Conservation (phyloP, 2,888 invertebrate genomes). For the Phorcus lineatus region DNA sequence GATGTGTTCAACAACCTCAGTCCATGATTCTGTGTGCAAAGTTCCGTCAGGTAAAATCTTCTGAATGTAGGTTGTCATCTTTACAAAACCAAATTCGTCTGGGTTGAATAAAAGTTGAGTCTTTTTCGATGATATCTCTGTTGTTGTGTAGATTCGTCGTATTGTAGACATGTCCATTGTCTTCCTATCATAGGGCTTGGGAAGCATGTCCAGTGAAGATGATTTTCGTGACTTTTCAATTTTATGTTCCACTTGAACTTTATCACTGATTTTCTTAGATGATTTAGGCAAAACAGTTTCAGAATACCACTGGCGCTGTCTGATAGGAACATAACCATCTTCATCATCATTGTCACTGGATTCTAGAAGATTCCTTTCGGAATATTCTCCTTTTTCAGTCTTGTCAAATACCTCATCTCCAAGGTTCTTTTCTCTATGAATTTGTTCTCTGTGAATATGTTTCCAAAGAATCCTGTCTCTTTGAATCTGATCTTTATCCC, state of each 20-base stretch:
- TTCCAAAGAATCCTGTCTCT: no score
- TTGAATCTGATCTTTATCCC: no score
- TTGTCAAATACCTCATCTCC: no score
- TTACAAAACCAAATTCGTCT: constrained; percentile 39
- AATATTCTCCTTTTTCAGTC: background rate
- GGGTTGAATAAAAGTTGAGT: constrained; percentile 38
- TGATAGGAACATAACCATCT: background rate
- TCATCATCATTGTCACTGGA: background rate
- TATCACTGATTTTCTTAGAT: background rate
- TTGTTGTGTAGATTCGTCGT: constrained; percentile 26
- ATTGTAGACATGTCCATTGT: constrained; percentile 28
- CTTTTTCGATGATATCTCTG: constrained; percentile 31
- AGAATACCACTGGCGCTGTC: background rate
- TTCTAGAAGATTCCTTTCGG: background rate
- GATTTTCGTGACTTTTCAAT: background rate
- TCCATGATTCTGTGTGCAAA: constrained; percentile 28
- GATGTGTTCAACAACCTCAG: constrained; percentile 20
- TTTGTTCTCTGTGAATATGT: no score
- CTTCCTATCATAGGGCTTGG: constrained; percentile 31
- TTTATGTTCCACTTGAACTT: background rate
- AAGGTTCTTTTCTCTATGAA: no score
- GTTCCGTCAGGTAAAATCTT: constrained; percentile 24
- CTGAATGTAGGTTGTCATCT: constrained; percentile 38
- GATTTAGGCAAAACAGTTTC: background rate
- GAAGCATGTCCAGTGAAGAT: constrained; percentile 20